Conservation (phyloP, 2,888 invertebrate genomes). For the Cinara cedri region DNA sequence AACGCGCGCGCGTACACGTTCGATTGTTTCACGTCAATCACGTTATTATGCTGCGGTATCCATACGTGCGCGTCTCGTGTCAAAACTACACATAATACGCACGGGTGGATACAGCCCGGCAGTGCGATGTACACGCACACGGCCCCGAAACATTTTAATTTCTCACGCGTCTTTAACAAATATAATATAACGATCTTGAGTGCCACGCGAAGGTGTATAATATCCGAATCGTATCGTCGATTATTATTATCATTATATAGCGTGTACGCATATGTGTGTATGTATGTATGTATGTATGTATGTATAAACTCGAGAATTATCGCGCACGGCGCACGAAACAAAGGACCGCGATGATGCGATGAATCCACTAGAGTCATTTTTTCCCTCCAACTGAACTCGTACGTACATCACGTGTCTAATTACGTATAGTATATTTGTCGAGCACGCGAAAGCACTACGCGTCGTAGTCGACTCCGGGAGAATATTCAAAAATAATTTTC, state of each 20-base stretch:
- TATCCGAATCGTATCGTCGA: slow-evolving; percentile 34
- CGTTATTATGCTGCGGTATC: not conserved
- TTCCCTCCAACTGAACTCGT: too few relatives aligned
- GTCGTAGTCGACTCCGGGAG: too few relatives aligned
- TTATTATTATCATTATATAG: slow-evolving; percentile 23
- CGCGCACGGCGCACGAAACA: slow-evolving; percentile 17
- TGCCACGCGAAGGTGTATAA: not conserved
- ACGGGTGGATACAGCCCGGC: too few relatives aligned
- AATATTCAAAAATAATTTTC: too few relatives aligned
- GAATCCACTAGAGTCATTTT: not conserved
- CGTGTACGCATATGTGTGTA: too few relatives aligned
- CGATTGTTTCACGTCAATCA: slow-evolving; percentile 52
- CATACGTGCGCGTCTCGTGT: slow-evolving; percentile 19
- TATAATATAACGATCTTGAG: slow-evolving; percentile 36
- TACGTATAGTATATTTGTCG: too few relatives aligned
- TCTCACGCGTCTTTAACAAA: slow-evolving; percentile 43
- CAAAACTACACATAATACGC: not conserved
- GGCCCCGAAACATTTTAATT: slow-evolving; percentile 54
- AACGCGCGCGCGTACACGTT: slow-evolving; percentile 10
- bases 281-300: too few relatives aligned
- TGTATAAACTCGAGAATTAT: slow-evolving; percentile 3
- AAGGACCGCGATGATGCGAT: slow-evolving; percentile 15
- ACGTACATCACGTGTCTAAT: too few relatives aligned
- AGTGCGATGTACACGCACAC: too few relatives aligned
- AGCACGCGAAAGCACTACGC: too few relatives aligned